phyloP scores from a whole-genome alignment of 2,113 vertebrate species.

The Uria aalge region DNA sequence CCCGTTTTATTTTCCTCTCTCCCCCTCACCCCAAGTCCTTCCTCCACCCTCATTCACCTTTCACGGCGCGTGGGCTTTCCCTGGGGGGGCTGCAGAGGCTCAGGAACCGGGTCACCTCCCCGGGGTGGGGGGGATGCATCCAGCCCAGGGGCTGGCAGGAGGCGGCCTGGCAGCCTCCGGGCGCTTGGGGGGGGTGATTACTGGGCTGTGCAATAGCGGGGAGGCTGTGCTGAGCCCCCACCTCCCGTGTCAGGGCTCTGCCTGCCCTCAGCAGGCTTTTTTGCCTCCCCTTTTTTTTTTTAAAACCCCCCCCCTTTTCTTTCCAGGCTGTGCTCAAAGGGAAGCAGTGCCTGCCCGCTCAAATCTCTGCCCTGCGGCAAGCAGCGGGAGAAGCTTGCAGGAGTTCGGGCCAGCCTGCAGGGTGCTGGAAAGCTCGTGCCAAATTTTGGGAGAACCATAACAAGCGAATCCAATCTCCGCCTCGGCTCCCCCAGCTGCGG shows the following conservation, averaged over 20 bases:
- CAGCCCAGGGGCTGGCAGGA: neutral
- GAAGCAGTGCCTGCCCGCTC: neutral
- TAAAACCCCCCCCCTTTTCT: no score
- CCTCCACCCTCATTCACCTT: neutral
- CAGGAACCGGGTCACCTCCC: neutral
- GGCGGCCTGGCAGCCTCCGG: neutral
- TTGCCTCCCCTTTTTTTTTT: no score
- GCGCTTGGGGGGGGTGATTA: fast-evolving
- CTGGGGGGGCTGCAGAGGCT: neutral
- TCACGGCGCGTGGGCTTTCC: neutral
- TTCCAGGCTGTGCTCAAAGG: neutral
- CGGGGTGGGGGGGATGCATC: no score
- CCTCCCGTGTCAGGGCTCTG: fast-evolving
- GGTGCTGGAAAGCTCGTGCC: neutral
- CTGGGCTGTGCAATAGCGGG: neutral
- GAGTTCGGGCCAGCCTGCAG: neutral
- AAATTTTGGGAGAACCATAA: neutral
- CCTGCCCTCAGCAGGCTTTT: neutral
- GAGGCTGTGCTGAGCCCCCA: neutral
- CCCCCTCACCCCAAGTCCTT: neutral
- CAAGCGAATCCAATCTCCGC: neutral
- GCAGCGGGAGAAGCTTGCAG: neutral
- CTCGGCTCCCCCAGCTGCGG: neutral
- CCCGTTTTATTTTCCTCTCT: neutral
- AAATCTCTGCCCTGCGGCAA: neutral